phyloP scores from a whole-genome alignment of 2,113 vertebrate genomes.

The cattle (Bos taurus) region DNA sequence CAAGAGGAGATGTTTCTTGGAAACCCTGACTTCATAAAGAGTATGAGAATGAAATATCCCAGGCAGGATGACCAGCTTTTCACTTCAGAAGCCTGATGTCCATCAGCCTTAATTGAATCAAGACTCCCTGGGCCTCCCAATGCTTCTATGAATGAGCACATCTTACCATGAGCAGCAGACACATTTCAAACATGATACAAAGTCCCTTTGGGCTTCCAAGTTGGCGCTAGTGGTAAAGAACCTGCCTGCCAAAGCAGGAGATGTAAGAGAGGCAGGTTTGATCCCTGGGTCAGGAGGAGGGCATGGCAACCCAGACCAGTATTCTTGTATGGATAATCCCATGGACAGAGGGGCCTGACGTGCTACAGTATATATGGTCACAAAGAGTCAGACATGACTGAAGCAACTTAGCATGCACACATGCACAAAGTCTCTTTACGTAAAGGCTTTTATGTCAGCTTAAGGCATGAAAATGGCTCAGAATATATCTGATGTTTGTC shows the following conservation, averaged over 20 bases:
- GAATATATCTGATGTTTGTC: neutral
- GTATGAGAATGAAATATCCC: slow-evolving; percentile 27
- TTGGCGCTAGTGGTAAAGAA: neutral
- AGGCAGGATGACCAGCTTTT: slow-evolving; percentile 34
- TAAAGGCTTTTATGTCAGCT: neutral
- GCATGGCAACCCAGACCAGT: neutral
- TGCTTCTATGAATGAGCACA: slow-evolving; percentile 16
- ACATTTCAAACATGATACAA: neutral
- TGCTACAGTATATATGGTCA: neutral
- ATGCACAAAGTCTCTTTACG: neutral
- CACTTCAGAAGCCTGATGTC: slow-evolving; percentile 44
- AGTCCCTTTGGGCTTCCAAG: neutral
- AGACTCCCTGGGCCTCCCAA: neutral
- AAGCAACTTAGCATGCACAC: accelerated
- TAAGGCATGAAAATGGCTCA: neutral
- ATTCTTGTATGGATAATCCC: neutral
- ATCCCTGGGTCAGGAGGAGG: neutral
- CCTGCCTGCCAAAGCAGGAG: neutral
- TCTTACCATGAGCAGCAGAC: neutral
- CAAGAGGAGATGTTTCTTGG: slow-evolving; percentile 24
- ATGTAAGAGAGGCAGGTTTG: neutral
- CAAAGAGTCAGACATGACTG: neutral
- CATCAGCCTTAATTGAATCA: slow-evolving; percentile 53
- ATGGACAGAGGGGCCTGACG: neutral
- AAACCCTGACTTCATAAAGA: slow-evolving; percentile 60